Base-by-base conservation (phyloP, 2,888 invertebrate species). In the Formica aserva region DNA sequence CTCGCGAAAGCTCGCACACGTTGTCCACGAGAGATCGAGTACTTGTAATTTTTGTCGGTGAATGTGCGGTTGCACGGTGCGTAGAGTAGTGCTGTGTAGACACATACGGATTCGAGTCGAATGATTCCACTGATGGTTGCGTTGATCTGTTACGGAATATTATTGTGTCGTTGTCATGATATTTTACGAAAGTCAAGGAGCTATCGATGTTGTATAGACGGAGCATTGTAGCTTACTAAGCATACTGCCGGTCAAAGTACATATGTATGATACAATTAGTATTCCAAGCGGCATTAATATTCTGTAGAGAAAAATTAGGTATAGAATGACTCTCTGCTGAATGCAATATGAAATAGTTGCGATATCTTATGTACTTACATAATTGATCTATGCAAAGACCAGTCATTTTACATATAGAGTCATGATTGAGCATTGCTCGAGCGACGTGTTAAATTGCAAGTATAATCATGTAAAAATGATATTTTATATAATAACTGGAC, bases 131-230 rank as follows among this genome's bases (percentile, higher is more conserved):
- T 55, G 35, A 62, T 62, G 9, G 22, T 65, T 38, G 18, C n/a
- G 26, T 65, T 38, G 13, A 3, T 52, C 52, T 13, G 22, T 48
- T n/a, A 18, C 15, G 60, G 57, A n/a, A 15, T 18, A 57, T 22
- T 62, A 5, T 74, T 41, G 15, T 45, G n/a, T 74, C 15, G 9
- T 35, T 63, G 15, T 75, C 62, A 48, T 15, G 45, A 32, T 75
- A 11, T 35, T 52, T 65, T 11, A 26, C 15, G 0, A 26, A 35
- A 15, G 35, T 63, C n/a, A 77, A n/a, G 65, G 22, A 15, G 3
- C 3, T 35, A 22, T 55, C 11, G 26, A n/a, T 55, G 22, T 65
- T 76, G 38, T 29, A 29, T 6, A n/a, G 18, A n/a, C 6, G 6
- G 22, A 55, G 18, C 32, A 66, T 77, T 18, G n/a, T 66, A 55